Conservation (phyloP, 2,888 invertebrate genomes). For the Flexamia atlantica region DNA sequence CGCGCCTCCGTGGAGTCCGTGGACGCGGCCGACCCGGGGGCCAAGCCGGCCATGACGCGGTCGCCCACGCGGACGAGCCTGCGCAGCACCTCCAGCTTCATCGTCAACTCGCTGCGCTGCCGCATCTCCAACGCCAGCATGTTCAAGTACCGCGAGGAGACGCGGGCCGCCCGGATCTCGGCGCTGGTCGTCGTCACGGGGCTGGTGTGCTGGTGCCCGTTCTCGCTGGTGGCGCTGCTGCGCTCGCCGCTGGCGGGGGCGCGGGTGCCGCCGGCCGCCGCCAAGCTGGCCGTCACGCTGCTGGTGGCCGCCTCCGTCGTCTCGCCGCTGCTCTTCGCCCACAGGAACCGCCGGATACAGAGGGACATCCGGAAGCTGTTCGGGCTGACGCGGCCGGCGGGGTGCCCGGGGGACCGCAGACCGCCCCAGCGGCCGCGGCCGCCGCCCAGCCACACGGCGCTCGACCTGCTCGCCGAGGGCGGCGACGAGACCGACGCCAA, state of each 20-base stretch:
- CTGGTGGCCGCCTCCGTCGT: slow-evolving; percentile 80
- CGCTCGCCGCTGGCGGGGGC: slow-evolving; percentile 60
- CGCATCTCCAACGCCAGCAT: slow-evolving; percentile 91
- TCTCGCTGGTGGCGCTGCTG: slow-evolving; percentile 72
- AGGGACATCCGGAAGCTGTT: slow-evolving; percentile 78
- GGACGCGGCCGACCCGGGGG: slow-evolving; percentile 14
- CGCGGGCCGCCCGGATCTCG: slow-evolving; percentile 92
- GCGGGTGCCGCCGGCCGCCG: slow-evolving; percentile 56
- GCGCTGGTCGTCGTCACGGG: slow-evolving; percentile 86
- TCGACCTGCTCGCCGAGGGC: slow-evolving; percentile 58
- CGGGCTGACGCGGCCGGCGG: slow-evolving; percentile 53
- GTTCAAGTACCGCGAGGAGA: slow-evolving; percentile 92
- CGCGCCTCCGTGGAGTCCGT: slow-evolving; percentile 47
- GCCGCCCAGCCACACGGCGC: slow-evolving; percentile 56
- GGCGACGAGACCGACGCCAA: slow-evolving; percentile 71
- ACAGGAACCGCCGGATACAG: slow-evolving; percentile 83
- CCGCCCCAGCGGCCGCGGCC: slow-evolving; percentile 20
- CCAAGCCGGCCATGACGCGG: slow-evolving; percentile 45
- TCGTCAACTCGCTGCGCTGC: slow-evolving; percentile 82
- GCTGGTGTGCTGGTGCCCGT: slow-evolving; percentile 79
- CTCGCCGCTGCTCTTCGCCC: slow-evolving; percentile 87
- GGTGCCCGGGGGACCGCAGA: background rate
- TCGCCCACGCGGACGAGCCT: slow-evolving; percentile 72
- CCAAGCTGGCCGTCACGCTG: slow-evolving; percentile 65
- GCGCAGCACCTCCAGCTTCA: slow-evolving; percentile 80